Conservation (phyloP, 1,140 invertebrate species). For the Drosophila ironensis region DNA sequence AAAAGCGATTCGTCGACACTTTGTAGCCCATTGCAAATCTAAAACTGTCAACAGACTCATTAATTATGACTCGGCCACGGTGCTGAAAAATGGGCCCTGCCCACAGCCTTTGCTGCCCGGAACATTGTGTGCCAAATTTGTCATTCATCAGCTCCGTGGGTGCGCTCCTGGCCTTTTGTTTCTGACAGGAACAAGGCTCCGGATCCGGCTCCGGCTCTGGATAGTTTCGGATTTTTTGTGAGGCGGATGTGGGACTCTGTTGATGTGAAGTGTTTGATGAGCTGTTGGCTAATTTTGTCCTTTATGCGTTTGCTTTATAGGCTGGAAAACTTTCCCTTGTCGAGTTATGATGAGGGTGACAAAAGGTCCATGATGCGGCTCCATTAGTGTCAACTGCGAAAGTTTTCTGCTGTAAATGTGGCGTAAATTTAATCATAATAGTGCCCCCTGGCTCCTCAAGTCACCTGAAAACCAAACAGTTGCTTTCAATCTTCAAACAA, state of each 20-base stretch:
- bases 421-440: background rate
- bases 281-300: slow-evolving; percentile 17
- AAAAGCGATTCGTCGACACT: slow-evolving; percentile 38
- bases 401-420: background rate
- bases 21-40: slow-evolving; percentile 54
- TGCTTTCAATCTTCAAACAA: too few relatives aligned
- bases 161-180: slow-evolving; percentile 37
- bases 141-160: slow-evolving; percentile 61
- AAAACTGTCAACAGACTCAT: slow-evolving; percentile 71
- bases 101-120: slow-evolving; percentile 3
- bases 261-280: slow-evolving; percentile 35
- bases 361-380: slow-evolving; percentile 2
- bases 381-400: background rate
- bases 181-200: slow-evolving; percentile 45
- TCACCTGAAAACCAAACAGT: too few relatives aligned
- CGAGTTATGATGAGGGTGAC: slow-evolving; percentile 14
- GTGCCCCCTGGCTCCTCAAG: too few relatives aligned
- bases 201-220: background rate
- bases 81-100: slow-evolving; percentile 50
- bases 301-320: background rate
- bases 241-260: slow-evolving; percentile 15
- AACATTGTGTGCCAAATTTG: slow-evolving; percentile 64
- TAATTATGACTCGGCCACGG: slow-evolving; percentile 58
- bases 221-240: background rate
- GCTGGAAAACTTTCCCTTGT: slow-evolving; percentile 22